Conservation (phyloP, 2,888 invertebrate genomes). For the Machimus rusticus region DNA sequence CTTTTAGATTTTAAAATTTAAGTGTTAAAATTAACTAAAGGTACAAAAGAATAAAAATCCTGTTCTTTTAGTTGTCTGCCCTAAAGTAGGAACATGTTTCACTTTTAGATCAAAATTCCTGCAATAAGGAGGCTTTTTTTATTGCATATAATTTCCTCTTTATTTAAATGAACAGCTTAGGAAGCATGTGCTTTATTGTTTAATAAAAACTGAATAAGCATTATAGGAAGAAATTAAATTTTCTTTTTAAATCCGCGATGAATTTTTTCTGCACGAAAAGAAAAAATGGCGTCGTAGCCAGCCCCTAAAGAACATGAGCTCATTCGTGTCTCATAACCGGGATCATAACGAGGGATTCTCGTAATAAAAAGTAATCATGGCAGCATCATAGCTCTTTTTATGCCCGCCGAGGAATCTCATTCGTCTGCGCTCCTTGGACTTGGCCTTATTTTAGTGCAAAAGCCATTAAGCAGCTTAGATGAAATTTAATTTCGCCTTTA, state of each 20-base stretch:
- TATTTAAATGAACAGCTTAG: background rate
- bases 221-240: background rate
- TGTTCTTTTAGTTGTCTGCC: too few species aligned
- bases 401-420: background rate
- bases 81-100: background rate
- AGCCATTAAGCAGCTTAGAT: background rate
- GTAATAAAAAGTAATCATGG: background rate
- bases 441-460: background rate
- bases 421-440: background rate
- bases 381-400: background rate
- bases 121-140: background rate
- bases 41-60: too few species aligned
- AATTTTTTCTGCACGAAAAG: background rate
- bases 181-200: background rate
- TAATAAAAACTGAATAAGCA: background rate
- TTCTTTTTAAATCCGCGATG: background rate
- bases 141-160: background rate
- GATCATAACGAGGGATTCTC: background rate
- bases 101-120: background rate
- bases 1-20: too few species aligned
- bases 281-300: background rate
- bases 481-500: conserved; percentile 14
- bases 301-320: background rate
- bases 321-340: background rate
- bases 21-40: too few species aligned